Base-by-base conservation (phyloP, 2,797 vertebrate genomes). In the Sebastes melanostomus region DNA sequence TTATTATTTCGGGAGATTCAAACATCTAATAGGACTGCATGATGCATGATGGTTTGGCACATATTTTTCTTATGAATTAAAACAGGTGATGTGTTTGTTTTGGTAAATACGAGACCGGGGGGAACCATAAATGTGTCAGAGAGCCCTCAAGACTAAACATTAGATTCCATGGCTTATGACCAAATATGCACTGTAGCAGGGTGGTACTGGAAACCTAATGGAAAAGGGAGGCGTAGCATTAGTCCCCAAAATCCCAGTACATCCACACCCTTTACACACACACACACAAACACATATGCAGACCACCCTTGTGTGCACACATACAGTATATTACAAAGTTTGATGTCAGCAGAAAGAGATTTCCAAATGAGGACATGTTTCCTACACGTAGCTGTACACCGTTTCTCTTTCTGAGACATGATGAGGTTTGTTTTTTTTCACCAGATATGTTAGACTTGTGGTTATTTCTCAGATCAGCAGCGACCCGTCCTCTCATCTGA, bases 121-220 rank as follows among this genome's bases (percentile, higher is more conserved):
- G 38, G 30, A 63, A 55, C 32, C 27, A 68, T 46, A 66, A 72
- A 81, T 27, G 25, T 70, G 71, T 74, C 73, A 66, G 25, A 75
- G 34, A 75, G 34, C 18, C 77, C 73, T 54, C 5, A 56, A 87
- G 83, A 86, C 75, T 78, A 77, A 91, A 90, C 83, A 90, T 61
- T 14, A 75, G 20, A 91, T 91, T 90, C 83, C 82, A 79, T 55
- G 83, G 77, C 62, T 60, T 80, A 81, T 80, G 76, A 86, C 80
- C 46, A 82, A 86, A 86, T 80, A 60, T 11, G 2, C 5, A 34
- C 50, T 74, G 76, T 76, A 88, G 85, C 85, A 89, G 91, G 91
- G 89, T 90, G 91, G 89, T 86, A 81, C 91, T 90, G 83, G 25
- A 83, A 79, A 67, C 65, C 85, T 90, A 81, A 90, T 90, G 85